Evolutionary conservation across 2,113 vertebrate genomes (phyloP), one percentile per base, ranked within the genome.

Genomic region (Manacus vitellinus): DNA sequence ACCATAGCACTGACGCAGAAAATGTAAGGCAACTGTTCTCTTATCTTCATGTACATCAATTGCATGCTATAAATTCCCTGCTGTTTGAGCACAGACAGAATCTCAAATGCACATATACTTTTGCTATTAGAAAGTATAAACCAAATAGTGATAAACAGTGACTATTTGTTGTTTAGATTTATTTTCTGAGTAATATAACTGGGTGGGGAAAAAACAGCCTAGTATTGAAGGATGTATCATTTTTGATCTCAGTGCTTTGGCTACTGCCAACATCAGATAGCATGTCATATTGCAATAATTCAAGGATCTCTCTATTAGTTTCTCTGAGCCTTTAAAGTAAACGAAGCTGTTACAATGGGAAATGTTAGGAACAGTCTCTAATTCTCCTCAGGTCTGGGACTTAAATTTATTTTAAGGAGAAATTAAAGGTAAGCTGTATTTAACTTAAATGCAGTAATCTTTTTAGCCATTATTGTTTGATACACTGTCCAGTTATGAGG

Each of bases 241-340:
- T 98, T 98, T 98, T 98, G 98, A 98, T 98, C 98, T 98, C 85
- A 78, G 95, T 71, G 93, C 97, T 98, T 97, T 97, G 95, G 97
- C 97, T 97, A 97, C 97, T 98, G 97, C 96, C 97, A 97, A 75
- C 97, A 95, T 96, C 97, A 98, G 98, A 98, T 97, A 97, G 96
- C 91, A 95, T 97, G 96, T 98, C 97, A 72, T 95, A 95, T 96
- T 95, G 97, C 97, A 97, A 98, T 98, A 98, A 98, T 98, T 98
- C 98, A 98, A 97, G 96, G 97, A 97, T 96, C 97, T 98, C 96
- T 97, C 97, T 98, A 98, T 98, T 98, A 97, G 97, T 98, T 98
- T 97, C 96, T 94, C 96, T 96, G 97, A 97, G 93, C 97, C 97
- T 96, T 98, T 98, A 98, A 97, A 98, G 97, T 94, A 98, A 98